These are phyloP conservation scores for Prietella phreatophila DNA, from an alignment of 2,113 vertebrate species.

Conservation along the genomic window DNA sequence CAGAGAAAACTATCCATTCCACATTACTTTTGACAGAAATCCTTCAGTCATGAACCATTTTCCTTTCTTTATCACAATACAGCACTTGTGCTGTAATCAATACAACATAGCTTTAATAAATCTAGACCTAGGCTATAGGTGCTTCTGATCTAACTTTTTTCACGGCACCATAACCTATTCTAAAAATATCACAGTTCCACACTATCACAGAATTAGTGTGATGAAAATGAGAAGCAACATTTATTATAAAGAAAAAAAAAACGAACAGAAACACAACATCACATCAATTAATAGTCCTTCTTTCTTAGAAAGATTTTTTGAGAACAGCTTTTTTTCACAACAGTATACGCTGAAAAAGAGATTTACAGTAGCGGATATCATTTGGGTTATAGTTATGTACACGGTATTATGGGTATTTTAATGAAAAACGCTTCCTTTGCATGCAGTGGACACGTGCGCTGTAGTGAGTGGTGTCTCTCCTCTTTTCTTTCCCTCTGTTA, in stretches of 20 bases:
- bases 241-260: background rate
- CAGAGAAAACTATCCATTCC: background rate
- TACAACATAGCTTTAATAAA: background rate
- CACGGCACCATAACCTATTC: background rate
- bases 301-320: background rate
- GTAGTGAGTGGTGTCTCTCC: too few species aligned
- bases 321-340: background rate
- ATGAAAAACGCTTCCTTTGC: background rate
- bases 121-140: background rate
- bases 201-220: background rate
- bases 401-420: background rate
- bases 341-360: background rate
- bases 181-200: background rate
- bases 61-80: slow-evolving; percentile 1
- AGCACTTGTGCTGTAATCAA: background rate
- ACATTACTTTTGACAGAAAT: slow-evolving; percentile 7
- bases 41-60: slow-evolving; percentile 32
- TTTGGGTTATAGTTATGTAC: background rate
- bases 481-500: background rate
- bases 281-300: background rate
- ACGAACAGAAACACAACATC: background rate
- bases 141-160: background rate
- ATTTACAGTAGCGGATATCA: background rate
- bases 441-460: background rate
- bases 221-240: background rate